phyloP scores from a whole-genome alignment of 2,113 vertebrate genomes.

The Falco punctatus region DNA sequence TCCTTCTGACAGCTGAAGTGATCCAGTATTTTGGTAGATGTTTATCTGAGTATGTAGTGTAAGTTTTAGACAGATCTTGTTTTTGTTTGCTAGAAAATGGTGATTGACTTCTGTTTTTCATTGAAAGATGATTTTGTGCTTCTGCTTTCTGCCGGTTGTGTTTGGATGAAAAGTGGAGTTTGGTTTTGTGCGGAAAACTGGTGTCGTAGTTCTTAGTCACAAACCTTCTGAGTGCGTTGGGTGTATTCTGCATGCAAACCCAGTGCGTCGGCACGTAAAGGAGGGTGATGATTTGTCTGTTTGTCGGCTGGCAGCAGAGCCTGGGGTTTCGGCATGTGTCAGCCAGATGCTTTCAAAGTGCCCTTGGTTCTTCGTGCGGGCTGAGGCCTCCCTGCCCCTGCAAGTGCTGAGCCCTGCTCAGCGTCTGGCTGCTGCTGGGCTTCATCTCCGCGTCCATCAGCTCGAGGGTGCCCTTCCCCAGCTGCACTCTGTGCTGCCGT shows the following conservation, averaged over 20 bases:
- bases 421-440: not conserved
- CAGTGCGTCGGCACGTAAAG: rapidly evolving
- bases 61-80: not conserved
- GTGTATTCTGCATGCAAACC: not conserved
- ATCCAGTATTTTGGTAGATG: not conserved
- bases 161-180: not conserved
- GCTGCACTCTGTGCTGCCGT: not conserved
- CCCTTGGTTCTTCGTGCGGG: not conserved
- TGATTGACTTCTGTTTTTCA: not conserved
- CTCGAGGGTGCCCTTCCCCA: not conserved
- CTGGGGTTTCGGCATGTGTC: not conserved
- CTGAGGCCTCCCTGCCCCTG: not conserved
- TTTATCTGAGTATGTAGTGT: not conserved
- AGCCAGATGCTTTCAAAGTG: not conserved
- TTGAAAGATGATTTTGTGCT: not conserved
- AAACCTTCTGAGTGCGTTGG: rapidly evolving
- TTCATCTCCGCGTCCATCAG: not conserved
- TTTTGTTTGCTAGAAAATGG: not conserved
- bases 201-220: not conserved
- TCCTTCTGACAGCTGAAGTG: not conserved
- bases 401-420: not conserved
- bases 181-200: not conserved
- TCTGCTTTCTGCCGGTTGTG: not conserved
- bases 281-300: too few relatives aligned
- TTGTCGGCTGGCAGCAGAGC: not conserved